Conservation (phyloP, 2,888 invertebrate species). For the Catocala sponsa region DNA sequence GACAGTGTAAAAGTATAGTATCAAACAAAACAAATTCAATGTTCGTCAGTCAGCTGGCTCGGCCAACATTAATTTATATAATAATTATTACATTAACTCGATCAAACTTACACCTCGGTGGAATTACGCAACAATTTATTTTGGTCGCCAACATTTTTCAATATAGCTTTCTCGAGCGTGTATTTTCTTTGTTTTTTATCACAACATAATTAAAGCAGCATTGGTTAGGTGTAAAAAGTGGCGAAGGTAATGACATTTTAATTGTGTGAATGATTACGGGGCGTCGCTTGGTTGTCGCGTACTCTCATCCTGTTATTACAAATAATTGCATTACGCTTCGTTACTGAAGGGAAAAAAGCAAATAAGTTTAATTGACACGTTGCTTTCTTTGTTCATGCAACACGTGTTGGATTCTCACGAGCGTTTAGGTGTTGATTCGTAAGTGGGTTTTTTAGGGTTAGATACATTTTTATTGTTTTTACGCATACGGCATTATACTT, state of each 20-base stretch:
- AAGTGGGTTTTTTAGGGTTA: slow-evolving; percentile 22
- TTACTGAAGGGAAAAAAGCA: slow-evolving; percentile 82
- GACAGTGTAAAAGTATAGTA: no score
- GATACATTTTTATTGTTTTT: neutral
- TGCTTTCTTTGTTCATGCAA: slow-evolving; percentile 82
- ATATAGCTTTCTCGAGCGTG: slow-evolving; percentile 54
- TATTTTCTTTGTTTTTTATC: slow-evolving; percentile 60
- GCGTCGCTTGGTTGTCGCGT: slow-evolving; percentile 76
- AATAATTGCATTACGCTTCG: slow-evolving; percentile 87
- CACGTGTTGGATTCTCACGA: slow-evolving; percentile 80
- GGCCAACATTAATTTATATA: neutral
- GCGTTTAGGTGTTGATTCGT: slow-evolving; percentile 27
- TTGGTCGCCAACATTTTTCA: slow-evolving; percentile 49
- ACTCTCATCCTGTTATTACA: slow-evolving; percentile 86
- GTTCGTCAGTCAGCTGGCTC: neutral
- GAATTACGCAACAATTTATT: slow-evolving; percentile 37
- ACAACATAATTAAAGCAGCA: slow-evolving; percentile 76
- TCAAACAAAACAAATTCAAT: neutral
- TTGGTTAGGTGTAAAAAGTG: slow-evolving; percentile 83
- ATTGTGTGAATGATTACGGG: slow-evolving; percentile 83
- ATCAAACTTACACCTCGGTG: slow-evolving; percentile 7
- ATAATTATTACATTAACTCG: slow-evolving; percentile 26
- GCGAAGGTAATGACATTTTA: slow-evolving; percentile 85
- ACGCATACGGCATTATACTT: neutral
- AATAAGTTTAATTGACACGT: slow-evolving; percentile 84